Evolutionary conservation across 2,797 vertebrate genomes (phyloP), one percentile per base, ranked within the genome.

Genomic region (Rachycentron canadum): DNA sequence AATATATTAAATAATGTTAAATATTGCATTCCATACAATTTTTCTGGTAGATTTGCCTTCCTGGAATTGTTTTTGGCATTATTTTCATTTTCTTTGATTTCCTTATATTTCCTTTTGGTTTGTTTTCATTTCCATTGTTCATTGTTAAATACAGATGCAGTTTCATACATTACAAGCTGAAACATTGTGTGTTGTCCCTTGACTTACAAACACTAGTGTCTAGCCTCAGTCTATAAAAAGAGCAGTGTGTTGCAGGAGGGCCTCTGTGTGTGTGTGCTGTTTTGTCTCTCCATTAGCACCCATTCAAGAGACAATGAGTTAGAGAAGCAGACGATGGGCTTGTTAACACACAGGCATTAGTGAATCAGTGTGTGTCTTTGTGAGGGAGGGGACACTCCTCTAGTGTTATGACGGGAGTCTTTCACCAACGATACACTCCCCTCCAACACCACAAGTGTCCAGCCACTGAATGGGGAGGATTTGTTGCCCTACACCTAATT

Each of bases 401-500:
- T 81, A 69, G 83, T 88, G 85, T 92, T 88, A 92, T 92, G 90
- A 94, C 79, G 76, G 88, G 68, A 83, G 86, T 87, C 91, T 93
- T 90, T 91, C 86, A 90, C 85, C 62, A 60, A 61, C 81, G 64
- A 84, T 87, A 77, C 91, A 86, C 91, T 88, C 87, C 91, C 88
- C 94, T 93, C 87, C 88, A 90, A 76, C 89, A 88, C 83, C 76
- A 91, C 88, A 86, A 93, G 90, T 91, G 88, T 92, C 93, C 85
- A 25, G 85, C 84, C 66, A 11, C 83, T 94, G 86, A 91, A 93
- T 92, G 19, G 90, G 83, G 81, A 92, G 93, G 89, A 93, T 94
- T 94, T 93, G 91, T 93, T 92, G 88, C 88, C 86, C 90, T 84
- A 83, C 90, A 93, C 89, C 89, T 95, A 93, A 95, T 95, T 93